These are phyloP conservation scores for Agrilus cyanescens DNA, from an alignment of 2,888 invertebrate genomes.

Conservation along the genomic window DNA sequence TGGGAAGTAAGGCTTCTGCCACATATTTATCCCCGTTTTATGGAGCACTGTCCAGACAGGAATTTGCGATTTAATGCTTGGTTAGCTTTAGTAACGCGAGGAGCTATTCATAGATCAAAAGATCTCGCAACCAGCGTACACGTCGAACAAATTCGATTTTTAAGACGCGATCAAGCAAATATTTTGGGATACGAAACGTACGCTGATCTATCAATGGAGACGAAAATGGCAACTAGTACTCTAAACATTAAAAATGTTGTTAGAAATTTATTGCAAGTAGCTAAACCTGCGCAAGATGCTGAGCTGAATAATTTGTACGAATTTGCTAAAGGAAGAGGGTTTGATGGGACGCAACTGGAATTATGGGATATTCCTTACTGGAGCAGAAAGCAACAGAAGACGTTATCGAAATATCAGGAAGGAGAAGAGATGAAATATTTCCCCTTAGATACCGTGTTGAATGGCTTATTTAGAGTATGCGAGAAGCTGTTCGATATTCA, in stretches of 20 bases:
- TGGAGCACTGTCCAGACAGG: slow-evolving; percentile 77
- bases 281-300: slow-evolving; percentile 60
- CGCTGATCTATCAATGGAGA: slow-evolving; percentile 83
- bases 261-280: slow-evolving; percentile 51
- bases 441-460: slow-evolving; percentile 67
- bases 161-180: slow-evolving; percentile 59
- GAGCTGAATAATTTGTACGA: slow-evolving; percentile 60
- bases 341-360: slow-evolving; percentile 49
- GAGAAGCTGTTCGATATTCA: slow-evolving; percentile 67
- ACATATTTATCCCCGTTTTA: slow-evolving; percentile 57
- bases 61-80: slow-evolving; percentile 72
- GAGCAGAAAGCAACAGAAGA: slow-evolving; percentile 61
- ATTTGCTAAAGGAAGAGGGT: slow-evolving; percentile 65
- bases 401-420: slow-evolving; percentile 57
- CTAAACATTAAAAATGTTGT: slow-evolving; percentile 63
- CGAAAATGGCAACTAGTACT: slow-evolving; percentile 79
- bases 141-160: slow-evolving; percentile 64
- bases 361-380: slow-evolving; percentile 84
- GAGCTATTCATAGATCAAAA: slow-evolving; percentile 52
- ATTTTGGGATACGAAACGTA: slow-evolving; percentile 67
- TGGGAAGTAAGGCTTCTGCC: slow-evolving; percentile 75
- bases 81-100: slow-evolving; percentile 63
- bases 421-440: slow-evolving; percentile 68
- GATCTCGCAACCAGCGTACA: slow-evolving; percentile 57
- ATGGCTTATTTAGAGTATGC: slow-evolving; percentile 63